A percentile compares a stretch with the other conserved stretches of the same genome.
phyloP scores from a whole-genome alignment of 2,113 vertebrate genomes.

The Sturnus vulgaris region DNA sequence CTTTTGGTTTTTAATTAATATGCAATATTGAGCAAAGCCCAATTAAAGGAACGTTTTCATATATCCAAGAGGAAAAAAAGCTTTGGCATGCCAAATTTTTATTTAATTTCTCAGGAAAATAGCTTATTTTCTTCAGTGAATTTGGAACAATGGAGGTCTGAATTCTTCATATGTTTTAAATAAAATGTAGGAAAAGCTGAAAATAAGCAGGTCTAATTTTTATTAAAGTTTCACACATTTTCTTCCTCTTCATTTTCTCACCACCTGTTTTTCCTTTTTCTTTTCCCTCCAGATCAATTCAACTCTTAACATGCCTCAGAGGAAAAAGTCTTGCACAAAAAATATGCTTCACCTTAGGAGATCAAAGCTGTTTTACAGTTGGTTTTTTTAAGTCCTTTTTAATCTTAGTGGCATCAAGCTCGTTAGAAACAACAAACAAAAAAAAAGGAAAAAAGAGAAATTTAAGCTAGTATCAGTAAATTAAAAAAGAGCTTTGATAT shows the following conservation, averaged over 20 bases:
- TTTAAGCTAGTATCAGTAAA: slow-evolving; percentile 4
- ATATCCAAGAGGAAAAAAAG: not conserved
- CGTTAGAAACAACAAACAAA: slow-evolving; percentile 18
- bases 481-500: slow-evolving; percentile 12
- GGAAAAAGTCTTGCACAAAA: slow-evolving; percentile 24
- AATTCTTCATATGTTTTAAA: not conserved
- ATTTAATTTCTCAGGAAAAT: not conserved
- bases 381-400: not conserved
- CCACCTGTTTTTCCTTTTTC: slow-evolving; percentile 3
- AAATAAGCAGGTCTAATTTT: not conserved
- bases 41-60: not conserved
- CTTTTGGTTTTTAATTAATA: not conserved
- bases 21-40: not conserved
- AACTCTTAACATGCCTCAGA: slow-evolving; percentile 17
- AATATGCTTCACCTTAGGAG: slow-evolving; percentile 35
- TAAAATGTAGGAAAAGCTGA: not conserved
- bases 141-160: not conserved
- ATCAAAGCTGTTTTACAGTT: slow-evolving; percentile 39
- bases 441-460: not conserved
- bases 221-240: not conserved
- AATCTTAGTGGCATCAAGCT: slow-evolving; percentile 13
- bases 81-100: not conserved
- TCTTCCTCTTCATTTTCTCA: slow-evolving; percentile 18
- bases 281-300: slow-evolving; percentile 32
- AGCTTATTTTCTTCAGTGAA: not conserved